Conservation (phyloP, 2,888 invertebrate genomes). For the Spicauda simplicius region DNA sequence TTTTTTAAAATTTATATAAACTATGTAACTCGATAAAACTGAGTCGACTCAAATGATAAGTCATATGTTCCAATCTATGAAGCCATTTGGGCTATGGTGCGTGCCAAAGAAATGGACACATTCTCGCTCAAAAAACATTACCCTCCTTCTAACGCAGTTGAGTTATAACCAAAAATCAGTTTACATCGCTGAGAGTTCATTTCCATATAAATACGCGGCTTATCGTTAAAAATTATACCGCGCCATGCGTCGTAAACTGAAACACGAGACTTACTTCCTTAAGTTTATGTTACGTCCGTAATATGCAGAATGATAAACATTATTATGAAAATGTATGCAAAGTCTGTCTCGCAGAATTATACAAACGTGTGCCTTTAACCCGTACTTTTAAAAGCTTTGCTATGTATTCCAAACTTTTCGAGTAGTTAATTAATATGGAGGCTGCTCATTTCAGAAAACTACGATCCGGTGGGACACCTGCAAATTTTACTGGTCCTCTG, state of each 20-base stretch:
- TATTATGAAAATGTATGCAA: neutral
- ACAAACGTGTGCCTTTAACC: neutral
- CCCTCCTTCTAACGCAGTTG: too few species aligned
- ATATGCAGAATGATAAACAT: neutral
- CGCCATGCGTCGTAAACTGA: neutral
- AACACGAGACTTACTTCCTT: neutral
- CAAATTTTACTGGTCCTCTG: neutral
- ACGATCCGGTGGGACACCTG: neutral
- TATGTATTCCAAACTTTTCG: conserved; percentile 10
- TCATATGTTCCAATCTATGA: too few species aligned
- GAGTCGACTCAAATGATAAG: too few species aligned
- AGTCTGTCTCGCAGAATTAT: neutral
- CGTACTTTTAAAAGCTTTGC: conserved; percentile 18
- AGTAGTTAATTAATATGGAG: conserved; percentile 14
- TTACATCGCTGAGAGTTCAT: too few species aligned
- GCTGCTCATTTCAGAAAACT: conserved; percentile 5
- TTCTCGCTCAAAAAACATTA: too few species aligned
- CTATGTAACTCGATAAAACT: too few species aligned
- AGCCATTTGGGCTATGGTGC: too few species aligned
- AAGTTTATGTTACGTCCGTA: neutral
- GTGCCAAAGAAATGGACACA: too few species aligned
- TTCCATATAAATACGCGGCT: too few species aligned
- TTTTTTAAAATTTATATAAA: too few species aligned
- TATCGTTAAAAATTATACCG: neutral
- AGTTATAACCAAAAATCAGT: too few species aligned